Conservation (phyloP, 1,140 invertebrate genomes). For the Zaprionus lachaisei region DNA sequence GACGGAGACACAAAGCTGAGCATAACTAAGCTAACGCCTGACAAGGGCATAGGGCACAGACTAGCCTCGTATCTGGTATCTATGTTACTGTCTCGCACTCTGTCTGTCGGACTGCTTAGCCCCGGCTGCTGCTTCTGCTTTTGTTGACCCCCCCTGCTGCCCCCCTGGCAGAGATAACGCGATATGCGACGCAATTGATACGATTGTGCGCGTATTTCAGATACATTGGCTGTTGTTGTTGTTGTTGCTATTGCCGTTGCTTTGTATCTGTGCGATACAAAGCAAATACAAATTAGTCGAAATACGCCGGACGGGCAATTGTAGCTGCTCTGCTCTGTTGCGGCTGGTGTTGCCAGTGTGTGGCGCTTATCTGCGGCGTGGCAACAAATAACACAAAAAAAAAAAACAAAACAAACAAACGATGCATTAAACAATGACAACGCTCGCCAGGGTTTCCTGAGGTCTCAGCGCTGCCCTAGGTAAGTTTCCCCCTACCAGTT, state of each 20-base stretch:
- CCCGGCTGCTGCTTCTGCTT: slow-evolving; percentile 29
- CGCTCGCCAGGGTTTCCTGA: not conserved
- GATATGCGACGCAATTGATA: slow-evolving; percentile 63
- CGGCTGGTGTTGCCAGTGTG: slow-evolving; percentile 27
- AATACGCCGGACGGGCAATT: slow-evolving; percentile 45
- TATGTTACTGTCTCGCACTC: slow-evolving; percentile 2
- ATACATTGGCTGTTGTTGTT: slow-evolving; percentile 25
- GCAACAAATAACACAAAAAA: slow-evolving; percentile 63
- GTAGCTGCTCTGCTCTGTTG: slow-evolving; percentile 36
- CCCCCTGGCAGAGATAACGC: slow-evolving; percentile 56
- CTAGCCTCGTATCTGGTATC: slow-evolving; percentile 17
- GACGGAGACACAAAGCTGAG: not conserved
- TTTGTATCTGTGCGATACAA: slow-evolving; percentile 56
- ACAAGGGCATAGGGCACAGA: slow-evolving; percentile 49
- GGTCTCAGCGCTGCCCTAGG: not conserved
- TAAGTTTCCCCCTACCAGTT: not conserved
- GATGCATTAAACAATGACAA: slow-evolving; percentile 42
- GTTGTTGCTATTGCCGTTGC: slow-evolving; percentile 30
- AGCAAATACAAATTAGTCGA: slow-evolving; percentile 70
- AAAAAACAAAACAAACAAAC: slow-evolving; percentile 65
- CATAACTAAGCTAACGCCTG: slow-evolving; percentile 6
- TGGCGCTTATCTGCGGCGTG: slow-evolving; percentile 57
- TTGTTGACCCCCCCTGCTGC: slow-evolving; percentile 28
- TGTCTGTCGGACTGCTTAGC: slow-evolving; percentile 38
- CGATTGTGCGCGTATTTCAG: slow-evolving; percentile 29